These are phyloP conservation scores for Ochlodes sylvanus DNA, from an alignment of 2,888 invertebrate species.

Conservation along the genomic window DNA sequence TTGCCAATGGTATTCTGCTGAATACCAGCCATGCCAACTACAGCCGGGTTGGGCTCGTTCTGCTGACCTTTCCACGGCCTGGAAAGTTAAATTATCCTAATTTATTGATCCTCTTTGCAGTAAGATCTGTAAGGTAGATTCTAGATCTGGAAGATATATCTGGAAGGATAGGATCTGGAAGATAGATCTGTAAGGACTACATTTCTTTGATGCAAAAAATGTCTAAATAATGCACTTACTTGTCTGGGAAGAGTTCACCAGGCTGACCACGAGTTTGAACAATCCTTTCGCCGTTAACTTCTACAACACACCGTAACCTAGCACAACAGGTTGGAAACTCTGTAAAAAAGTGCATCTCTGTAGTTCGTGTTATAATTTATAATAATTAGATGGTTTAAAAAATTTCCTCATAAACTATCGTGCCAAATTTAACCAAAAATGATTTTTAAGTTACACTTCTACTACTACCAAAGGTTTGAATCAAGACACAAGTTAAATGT, in stretches of 20 bases:
- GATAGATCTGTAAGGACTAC: too few species aligned
- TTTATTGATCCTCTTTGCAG: too few species aligned
- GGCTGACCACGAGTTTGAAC: conserved; percentile 80
- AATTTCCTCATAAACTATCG: too few species aligned
- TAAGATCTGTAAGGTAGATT: too few species aligned
- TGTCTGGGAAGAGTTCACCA: conserved; percentile 79
- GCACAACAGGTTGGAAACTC: conserved; percentile 81
- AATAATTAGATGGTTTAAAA: background rate
- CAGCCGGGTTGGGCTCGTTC: conserved; percentile 76
- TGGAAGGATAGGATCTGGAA: too few species aligned
- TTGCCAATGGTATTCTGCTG: conserved; percentile 69
- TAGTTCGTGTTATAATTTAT: background rate
- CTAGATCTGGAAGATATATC: too few species aligned
- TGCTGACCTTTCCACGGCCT: conserved; percentile 82
- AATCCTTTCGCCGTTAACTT: conserved; percentile 76
- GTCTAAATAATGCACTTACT: conserved; percentile 55
- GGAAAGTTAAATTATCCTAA: conserved; percentile 35
- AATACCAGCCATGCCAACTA: conserved; percentile 73
- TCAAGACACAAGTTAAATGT: too few species aligned
- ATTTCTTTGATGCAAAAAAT: too few species aligned
- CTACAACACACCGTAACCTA: conserved; percentile 75
- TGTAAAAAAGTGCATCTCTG: conserved; percentile 41
- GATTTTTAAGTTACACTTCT: too few species aligned
- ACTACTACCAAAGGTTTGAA: too few species aligned
- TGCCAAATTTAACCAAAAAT: too few species aligned